A percentile compares a stretch with the other conserved stretches of the same genome.
Conservation (phyloP, 2,113 vertebrate genomes). For the Hyperoodon ampullatus region DNA sequence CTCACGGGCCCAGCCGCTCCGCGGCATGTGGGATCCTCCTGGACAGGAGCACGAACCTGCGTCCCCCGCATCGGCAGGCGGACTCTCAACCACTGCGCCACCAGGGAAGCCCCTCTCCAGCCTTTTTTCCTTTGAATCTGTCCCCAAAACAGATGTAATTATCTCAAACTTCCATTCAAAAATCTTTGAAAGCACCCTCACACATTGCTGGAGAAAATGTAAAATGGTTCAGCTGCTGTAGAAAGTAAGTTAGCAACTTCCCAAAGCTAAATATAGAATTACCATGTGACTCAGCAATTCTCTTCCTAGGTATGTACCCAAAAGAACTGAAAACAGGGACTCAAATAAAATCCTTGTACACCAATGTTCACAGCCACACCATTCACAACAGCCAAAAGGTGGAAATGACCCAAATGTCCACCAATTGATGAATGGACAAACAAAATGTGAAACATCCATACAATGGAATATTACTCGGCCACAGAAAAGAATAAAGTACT, state of each 20-base stretch:
- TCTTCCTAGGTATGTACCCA: not conserved
- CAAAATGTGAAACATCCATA: fast-evolving
- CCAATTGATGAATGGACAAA: fast-evolving
- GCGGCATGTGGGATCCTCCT: too few species aligned
- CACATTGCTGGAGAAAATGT: not conserved
- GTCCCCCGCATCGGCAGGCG: too few species aligned
- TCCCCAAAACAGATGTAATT: not conserved
- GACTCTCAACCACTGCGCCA: too few species aligned
- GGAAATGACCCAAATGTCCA: not conserved
- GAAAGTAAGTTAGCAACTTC: not conserved
- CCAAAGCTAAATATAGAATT: not conserved
- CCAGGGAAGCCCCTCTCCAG: too few species aligned
- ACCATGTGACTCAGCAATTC: not conserved
- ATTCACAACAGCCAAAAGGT: not conserved
- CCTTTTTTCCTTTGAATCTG: not conserved
- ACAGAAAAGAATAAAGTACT: fast-evolving
- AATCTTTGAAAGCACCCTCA: not conserved
- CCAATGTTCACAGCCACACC: not conserved
- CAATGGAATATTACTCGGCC: fast-evolving
- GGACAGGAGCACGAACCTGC: too few species aligned
- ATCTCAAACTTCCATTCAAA: not conserved
- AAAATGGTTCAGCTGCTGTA: not conserved
- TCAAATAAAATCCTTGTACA: not conserved
- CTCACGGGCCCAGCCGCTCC: too few species aligned
- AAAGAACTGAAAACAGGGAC: not conserved